Evolutionary conservation across 2,113 vertebrate genomes (phyloP).

Genomic region (Grallaria varia): DNA sequence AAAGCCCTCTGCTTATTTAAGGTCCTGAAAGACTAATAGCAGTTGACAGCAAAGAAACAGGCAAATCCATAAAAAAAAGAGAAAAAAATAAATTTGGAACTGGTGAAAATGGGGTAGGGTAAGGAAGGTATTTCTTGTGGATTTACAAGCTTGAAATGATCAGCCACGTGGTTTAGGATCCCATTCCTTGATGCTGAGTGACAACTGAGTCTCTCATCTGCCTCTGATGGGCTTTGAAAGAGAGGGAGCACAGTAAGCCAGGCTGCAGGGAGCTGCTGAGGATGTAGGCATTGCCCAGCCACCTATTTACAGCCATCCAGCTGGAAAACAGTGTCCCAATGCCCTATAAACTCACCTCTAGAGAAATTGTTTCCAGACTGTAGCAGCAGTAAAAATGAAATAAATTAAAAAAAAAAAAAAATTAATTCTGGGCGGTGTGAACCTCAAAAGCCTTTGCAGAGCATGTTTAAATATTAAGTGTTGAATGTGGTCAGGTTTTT

Average conservation of each 20-base stretch:
- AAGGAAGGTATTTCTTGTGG: not conserved
- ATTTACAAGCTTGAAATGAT: not conserved
- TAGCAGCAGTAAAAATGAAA: not conserved
- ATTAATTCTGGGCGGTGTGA: not conserved
- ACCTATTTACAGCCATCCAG: not conserved
- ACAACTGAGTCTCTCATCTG: not conserved
- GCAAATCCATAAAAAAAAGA: not conserved
- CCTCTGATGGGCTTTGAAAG: not conserved
- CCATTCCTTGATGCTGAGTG: not conserved
- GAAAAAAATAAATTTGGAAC: not conserved
- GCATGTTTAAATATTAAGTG: not conserved
- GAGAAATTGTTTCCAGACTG: not conserved
- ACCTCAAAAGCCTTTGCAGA: not conserved
- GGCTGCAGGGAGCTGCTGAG: not conserved
- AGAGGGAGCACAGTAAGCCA: rapidly evolving
- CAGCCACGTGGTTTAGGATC: not conserved
- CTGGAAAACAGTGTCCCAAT: not conserved
- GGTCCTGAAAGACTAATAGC: not conserved
- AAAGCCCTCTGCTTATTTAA: not conserved
- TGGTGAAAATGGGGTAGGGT: not conserved
- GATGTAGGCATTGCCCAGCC: not conserved
- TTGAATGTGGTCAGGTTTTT: not conserved
- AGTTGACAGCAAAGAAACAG: not conserved
- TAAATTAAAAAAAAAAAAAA: too few species aligned
- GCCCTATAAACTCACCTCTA: not conserved